These are phyloP conservation scores for Ceyx margarethae DNA, from an alignment of 2,113 vertebrate species.

Conservation along the genomic window DNA sequence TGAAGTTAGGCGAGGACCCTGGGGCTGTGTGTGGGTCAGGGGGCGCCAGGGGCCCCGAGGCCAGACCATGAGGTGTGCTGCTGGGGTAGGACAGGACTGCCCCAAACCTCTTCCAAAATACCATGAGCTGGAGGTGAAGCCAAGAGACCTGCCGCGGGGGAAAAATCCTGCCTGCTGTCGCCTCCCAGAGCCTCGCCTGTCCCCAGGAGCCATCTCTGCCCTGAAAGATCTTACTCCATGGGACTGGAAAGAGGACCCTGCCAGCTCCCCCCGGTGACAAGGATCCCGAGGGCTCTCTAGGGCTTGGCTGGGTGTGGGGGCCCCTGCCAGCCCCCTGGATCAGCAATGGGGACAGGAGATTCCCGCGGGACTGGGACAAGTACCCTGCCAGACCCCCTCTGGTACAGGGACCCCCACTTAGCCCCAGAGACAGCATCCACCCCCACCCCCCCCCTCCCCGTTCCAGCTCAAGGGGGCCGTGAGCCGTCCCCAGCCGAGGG, in stretches of 20 bases:
- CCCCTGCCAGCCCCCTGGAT: neutral
- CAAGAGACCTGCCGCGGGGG: neutral
- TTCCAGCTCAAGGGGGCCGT: neutral
- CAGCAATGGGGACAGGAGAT: neutral
- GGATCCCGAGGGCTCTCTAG: neutral
- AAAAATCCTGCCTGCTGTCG: neutral
- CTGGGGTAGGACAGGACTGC: neutral
- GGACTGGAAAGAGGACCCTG: neutral
- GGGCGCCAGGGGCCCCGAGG: neutral
- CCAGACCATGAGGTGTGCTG: neutral
- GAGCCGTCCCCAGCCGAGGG: neutral
- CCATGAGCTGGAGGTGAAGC: neutral
- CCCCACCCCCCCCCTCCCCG: no score
- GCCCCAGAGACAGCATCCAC: no score
- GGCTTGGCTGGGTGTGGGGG: neutral
- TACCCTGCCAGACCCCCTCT: neutral
- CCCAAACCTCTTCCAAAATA: neutral
- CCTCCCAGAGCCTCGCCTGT: neutral
- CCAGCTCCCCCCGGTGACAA: neutral
- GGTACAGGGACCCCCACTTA: neutral
- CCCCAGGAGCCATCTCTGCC: neutral
- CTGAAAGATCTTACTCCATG: neutral
- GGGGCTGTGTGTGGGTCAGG: neutral
- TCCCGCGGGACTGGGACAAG: neutral
- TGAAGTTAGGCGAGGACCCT: accelerated